phyloP scores from a whole-genome alignment of 2,888 invertebrate genomes.

The Trachelus iudaicus region DNA sequence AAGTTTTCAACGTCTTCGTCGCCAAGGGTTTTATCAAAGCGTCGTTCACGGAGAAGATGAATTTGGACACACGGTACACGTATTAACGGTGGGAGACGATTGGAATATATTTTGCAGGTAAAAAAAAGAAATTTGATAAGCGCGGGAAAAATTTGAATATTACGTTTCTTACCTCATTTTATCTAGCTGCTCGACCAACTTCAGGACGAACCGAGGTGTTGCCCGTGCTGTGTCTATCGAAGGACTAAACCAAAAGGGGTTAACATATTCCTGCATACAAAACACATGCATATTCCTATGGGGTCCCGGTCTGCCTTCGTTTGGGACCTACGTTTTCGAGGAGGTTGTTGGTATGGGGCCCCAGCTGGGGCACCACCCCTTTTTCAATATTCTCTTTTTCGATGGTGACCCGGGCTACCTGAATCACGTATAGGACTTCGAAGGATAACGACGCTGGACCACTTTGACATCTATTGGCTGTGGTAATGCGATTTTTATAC shows the following conservation, averaged over 20 bases:
- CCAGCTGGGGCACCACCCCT: constrained; percentile 58
- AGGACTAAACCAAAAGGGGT: constrained; percentile 63
- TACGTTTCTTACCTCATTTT: neutral
- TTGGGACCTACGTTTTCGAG: constrained; percentile 3
- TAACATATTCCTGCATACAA: constrained; percentile 63
- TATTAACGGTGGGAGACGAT: neutral
- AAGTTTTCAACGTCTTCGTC: constrained; percentile 33
- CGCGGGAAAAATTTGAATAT: neutral
- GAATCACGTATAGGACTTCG: neutral
- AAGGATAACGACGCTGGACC: neutral
- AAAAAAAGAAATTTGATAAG: neutral
- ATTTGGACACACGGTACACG: neutral
- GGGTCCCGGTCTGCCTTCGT: constrained; percentile 45
- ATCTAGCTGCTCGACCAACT: neutral
- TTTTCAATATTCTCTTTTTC: constrained; percentile 1
- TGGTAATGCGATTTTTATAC: constrained; percentile 61
- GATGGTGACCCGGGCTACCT: neutral
- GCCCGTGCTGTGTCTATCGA: constrained; percentile 58
- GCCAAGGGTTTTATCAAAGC: neutral
- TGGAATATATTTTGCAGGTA: too few relatives aligned
- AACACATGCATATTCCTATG: constrained; percentile 59
- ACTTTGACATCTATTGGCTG: constrained; percentile 49
- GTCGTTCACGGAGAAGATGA: neutral
- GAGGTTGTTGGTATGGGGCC: constrained; percentile 34
- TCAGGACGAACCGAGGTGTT: constrained; percentile 49